Base-by-base conservation (phyloP, 2,888 invertebrate genomes). In the Latheticus oryzae region DNA sequence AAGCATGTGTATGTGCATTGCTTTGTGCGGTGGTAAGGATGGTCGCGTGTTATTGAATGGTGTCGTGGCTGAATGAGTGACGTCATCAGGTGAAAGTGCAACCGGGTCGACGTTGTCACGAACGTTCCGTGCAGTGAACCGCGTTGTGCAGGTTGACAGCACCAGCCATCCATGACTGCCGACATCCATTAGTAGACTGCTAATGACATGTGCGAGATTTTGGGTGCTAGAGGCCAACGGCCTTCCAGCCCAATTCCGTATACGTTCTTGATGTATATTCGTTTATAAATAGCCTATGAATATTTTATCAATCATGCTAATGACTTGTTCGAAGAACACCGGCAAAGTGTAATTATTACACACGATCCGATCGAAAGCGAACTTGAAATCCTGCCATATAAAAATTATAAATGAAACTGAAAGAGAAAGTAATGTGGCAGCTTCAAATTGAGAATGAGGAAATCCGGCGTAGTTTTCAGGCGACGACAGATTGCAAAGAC, bases 11-110 rank as follows among this genome's bases (percentile, higher is more conserved):
- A 3, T 3, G 28, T 16, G 35, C 35, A 48, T 26, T 21, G 32
- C 11, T 28, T 13, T 12, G 16, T 17, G 42, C 33, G 19, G 48
- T 35, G 5, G 42, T 3, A 9, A 33, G 33, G 53, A 24, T 37
- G 5, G 42, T 50, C 50, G 48, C 50, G 58, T 57, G 58, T 52
- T 58, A 62, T 65, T 60, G 64, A 60, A 60, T 57, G 50, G 52
- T 57, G 51, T 21, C 40, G 38, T 33, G 30, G 56, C 28, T 60
- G 60, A 60, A 60, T 60, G 60, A 53, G 38, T 60, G 60, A 60
- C 60, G 60, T 60, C 60, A 60, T 19, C 52, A 47, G 57, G 60
- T 57, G 56, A 57, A 60, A 60, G 57, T 57, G 56, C 57, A 57
- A 53, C 45, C 43, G 53, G 58, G 58, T 58, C 57, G 52, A 47